A percentile compares a stretch with the other conserved stretches of the same genome.
Conservation (phyloP, 2,113 vertebrate genomes). For the Alligator sinensis region DNA sequence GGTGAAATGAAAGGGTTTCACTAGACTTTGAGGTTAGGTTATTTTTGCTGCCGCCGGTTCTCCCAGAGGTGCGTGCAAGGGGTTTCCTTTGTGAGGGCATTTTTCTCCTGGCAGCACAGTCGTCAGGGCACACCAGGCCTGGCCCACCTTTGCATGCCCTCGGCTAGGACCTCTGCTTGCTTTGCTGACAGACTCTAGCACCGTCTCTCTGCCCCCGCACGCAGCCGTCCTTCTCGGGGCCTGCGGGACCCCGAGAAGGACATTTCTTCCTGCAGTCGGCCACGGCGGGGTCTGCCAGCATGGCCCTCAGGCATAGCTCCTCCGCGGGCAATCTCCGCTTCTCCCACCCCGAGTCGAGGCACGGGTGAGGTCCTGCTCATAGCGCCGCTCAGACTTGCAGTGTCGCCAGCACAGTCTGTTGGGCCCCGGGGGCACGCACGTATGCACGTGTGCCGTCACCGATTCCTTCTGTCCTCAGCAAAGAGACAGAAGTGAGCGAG, state of each 20-base stretch:
- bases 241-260: neutral
- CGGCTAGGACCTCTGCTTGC: neutral
- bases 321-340: neutral
- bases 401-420: neutral
- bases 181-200: neutral
- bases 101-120: neutral
- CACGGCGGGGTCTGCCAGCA: no score
- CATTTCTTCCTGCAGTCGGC: neutral
- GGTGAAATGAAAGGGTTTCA: fast-evolving
- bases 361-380: neutral
- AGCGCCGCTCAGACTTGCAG: neutral
- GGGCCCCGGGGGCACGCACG: neutral
- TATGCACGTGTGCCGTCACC: neutral
- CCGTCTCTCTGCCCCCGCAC: neutral
- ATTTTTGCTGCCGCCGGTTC: fast-evolving
- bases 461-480: neutral
- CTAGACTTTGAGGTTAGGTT: fast-evolving
- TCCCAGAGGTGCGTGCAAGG: neutral
- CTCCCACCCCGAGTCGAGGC: neutral
- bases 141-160: neutral
- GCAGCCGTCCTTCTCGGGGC: no score
- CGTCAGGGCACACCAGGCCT: neutral
- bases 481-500: no score
- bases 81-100: neutral
- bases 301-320: neutral